These are phyloP conservation scores for Cotesia chilonis DNA, from an alignment of 1,140 invertebrate species.

Conservation along the genomic window DNA sequence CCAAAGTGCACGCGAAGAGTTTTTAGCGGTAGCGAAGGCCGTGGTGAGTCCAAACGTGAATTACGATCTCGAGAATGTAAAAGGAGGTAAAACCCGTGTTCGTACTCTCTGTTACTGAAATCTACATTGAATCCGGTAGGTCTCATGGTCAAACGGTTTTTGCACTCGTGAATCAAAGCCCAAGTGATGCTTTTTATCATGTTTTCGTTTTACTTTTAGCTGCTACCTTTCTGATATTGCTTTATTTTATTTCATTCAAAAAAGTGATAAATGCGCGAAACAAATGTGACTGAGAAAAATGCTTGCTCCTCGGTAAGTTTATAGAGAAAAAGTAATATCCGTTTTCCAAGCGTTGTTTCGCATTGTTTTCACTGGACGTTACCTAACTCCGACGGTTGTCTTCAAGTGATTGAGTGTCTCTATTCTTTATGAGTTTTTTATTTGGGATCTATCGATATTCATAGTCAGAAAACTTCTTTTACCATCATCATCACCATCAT, in stretches of 20 bases:
- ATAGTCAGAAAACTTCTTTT: neutral
- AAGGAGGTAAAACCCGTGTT: conserved; percentile 19
- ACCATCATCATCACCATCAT: neutral
- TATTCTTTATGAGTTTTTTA: conserved; percentile 41
- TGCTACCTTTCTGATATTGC: neutral
- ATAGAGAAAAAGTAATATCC: conserved; percentile 47
- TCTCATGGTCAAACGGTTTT: conserved; percentile 28
- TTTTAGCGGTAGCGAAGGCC: conserved; percentile 13
- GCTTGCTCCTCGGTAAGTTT: neutral
- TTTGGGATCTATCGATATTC: conserved; percentile 27
- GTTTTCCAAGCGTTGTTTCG: conserved; percentile 42
- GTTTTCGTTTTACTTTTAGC: neutral
- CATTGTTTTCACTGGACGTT: conserved; percentile 42
- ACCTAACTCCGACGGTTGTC: conserved; percentile 33
- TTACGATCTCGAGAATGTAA: conserved; percentile 1
- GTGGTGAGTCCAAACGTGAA: neutral
- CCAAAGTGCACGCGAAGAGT: conserved; percentile 40
- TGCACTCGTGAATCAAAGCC: conserved; percentile 36
- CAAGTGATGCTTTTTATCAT: conserved; percentile 9
- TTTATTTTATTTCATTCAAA: neutral
- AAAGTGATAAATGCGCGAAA: conserved; percentile 42
- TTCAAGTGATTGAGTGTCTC: conserved; percentile 46
- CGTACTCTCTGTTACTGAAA: neutral
- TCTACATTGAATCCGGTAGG: neutral
- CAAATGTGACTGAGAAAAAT: conserved; percentile 46